These are phyloP conservation scores for Chrysoperla carnea DNA, from an alignment of 1,140 invertebrate genomes.

Conservation along the genomic window DNA sequence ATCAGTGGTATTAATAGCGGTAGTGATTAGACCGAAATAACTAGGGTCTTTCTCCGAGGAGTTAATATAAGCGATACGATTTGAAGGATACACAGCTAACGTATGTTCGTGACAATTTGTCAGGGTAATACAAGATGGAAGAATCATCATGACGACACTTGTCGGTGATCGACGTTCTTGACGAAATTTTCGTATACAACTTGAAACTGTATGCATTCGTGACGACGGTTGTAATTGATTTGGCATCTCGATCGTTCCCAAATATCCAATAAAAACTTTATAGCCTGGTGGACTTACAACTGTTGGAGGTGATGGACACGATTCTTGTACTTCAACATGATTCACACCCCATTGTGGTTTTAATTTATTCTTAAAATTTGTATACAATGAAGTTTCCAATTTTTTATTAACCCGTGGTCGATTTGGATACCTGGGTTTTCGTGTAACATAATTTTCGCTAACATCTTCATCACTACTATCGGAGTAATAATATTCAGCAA, in stretches of 20 bases:
- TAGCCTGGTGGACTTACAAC: conserved; percentile 48
- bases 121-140: conserved; percentile 57
- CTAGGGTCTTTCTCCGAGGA: conserved; percentile 77
- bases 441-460: conserved; percentile 26
- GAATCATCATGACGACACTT: conserved; percentile 69
- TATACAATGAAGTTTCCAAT: conserved; percentile 6
- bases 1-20: conserved; percentile 28
- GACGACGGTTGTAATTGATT: conserved; percentile 61
- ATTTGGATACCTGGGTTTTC: conserved; percentile 45
- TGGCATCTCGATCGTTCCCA: conserved; percentile 91
- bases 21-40: conserved; percentile 84
- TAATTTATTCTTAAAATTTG: conserved; percentile 16
- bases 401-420: conserved; percentile 18
- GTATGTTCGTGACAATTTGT: conserved; percentile 47
- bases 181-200: conserved; percentile 73
- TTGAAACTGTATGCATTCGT: conserved; percentile 49
- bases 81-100: conserved; percentile 68
- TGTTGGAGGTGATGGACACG: conserved; percentile 6
- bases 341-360: conserved; percentile 33
- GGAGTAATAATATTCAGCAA: conserved; percentile 75
- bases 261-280: conserved; percentile 76
- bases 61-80: conserved; percentile 76
- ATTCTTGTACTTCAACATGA: conserved; percentile 16
- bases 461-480: conserved; percentile 68
- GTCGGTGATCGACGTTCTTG: conserved; percentile 79